Evolutionary conservation across 1,140 invertebrate species (phyloP).

Genomic region (Ridgeia piscesae): DNA sequence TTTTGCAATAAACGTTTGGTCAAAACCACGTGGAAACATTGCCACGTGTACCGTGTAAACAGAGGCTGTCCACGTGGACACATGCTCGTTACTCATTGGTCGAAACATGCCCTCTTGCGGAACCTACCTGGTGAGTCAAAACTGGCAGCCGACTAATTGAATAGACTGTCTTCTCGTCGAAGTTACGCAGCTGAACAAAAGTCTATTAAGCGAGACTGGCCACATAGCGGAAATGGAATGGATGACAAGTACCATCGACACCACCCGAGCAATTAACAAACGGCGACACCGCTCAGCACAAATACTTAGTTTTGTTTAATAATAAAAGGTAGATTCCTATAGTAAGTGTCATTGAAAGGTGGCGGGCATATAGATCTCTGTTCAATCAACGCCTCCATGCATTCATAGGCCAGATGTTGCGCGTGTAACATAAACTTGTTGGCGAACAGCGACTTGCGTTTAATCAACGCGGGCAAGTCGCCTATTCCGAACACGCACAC

Average conservation of each 20-base stretch:
- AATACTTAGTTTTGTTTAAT: not conserved
- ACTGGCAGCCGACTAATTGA: too few relatives aligned
- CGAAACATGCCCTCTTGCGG: too few relatives aligned
- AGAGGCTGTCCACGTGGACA: too few relatives aligned
- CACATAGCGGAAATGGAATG: too few relatives aligned
- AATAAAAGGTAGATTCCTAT: slow-evolving; percentile 25
- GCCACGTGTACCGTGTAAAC: too few relatives aligned
- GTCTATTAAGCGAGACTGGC: too few relatives aligned
- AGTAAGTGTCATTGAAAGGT: slow-evolving; percentile 21
- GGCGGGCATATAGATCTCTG: not conserved
- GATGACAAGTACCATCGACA: not conserved
- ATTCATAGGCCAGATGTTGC: slow-evolving; percentile 42
- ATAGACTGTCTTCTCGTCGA: too few relatives aligned
- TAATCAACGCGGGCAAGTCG: slow-evolving; percentile 39
- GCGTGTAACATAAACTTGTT: slow-evolving; percentile 52
- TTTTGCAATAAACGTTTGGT: too few relatives aligned
- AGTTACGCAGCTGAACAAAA: too few relatives aligned
- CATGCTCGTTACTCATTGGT: too few relatives aligned
- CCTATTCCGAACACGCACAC: slow-evolving; percentile 42
- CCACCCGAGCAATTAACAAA: not conserved
- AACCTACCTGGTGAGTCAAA: too few relatives aligned
- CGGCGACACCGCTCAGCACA: not conserved
- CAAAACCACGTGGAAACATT: too few relatives aligned
- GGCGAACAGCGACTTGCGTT: slow-evolving; percentile 41
- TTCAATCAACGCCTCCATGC: slow-evolving; percentile 38